Percentiles rank a stretch among this genome's conserved stretches.
These are phyloP conservation scores for Baronia brevicornis DNA, from an alignment of 2,888 invertebrate species.

Conservation along the genomic window DNA sequence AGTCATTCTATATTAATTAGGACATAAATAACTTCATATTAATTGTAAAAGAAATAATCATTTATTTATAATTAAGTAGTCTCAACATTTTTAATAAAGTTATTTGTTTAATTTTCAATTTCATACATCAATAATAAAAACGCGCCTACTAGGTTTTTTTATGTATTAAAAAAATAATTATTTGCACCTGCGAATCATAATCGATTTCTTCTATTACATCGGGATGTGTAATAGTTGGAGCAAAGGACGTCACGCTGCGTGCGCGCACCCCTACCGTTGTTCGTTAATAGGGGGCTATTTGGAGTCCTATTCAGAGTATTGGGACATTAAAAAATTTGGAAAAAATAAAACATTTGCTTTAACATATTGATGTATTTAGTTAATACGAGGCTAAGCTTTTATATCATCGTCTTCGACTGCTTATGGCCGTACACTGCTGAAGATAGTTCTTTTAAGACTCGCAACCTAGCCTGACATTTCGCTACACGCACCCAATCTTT, in stretches of 20 bases:
- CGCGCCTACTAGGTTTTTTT: constrained; percentile 9
- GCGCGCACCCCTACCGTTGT: constrained; percentile 46
- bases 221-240: constrained; percentile 30
- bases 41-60: too few species aligned
- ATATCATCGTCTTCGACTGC: too few species aligned
- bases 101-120: constrained; percentile 11
- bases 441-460: too few species aligned
- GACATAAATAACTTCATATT: too few species aligned
- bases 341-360: not conserved
- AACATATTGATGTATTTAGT: not conserved
- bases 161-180: constrained; percentile 30
- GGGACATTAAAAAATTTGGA: constrained; percentile 12
- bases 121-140: not conserved
- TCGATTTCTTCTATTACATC: constrained; percentile 45
- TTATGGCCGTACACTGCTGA: too few species aligned
- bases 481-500: too few species aligned
- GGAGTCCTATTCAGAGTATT: constrained; percentile 8
- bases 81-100: too few species aligned
- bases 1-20: too few species aligned
- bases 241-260: constrained; percentile 50
- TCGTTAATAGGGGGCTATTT: constrained; percentile 4
- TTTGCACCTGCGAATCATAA: constrained; percentile 67
- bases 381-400: too few species aligned
- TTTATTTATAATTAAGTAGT: too few species aligned
- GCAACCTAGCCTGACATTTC: too few species aligned